Evolutionary conservation across 1,140 invertebrate species (phyloP).

Genomic region (Drosophila grimshawi): DNA sequence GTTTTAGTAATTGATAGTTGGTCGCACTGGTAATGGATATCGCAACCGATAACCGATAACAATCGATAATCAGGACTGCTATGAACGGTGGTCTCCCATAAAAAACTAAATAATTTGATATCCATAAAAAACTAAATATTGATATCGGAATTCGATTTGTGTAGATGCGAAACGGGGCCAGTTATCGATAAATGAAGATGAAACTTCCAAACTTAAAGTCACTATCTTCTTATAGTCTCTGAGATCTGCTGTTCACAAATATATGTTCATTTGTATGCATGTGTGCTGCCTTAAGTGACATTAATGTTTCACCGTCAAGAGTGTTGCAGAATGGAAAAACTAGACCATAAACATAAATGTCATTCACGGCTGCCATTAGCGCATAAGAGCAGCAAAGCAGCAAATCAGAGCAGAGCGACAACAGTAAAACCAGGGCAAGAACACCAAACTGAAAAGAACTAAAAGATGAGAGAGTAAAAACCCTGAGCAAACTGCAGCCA

Average conservation of each 20-base stretch:
- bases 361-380: constrained; percentile 71
- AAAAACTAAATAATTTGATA: too few relatives aligned
- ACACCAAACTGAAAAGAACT: constrained; percentile 13
- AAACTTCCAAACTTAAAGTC: too few relatives aligned
- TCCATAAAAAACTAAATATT: too few relatives aligned
- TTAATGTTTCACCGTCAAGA: constrained; percentile 16
- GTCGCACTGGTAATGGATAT: too few relatives aligned
- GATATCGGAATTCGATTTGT: too few relatives aligned
- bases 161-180: too few relatives aligned
- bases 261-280: constrained; percentile 9
- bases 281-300: constrained; percentile 21
- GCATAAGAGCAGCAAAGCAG: constrained; percentile 33
- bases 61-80: too few relatives aligned
- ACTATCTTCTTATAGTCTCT: too few relatives aligned
- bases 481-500: constrained; percentile 55
- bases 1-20: too few relatives aligned
- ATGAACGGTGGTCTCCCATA: too few relatives aligned
- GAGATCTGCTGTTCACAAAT: neutral
- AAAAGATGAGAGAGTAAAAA: constrained; percentile 19
- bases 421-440: constrained; percentile 61
- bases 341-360: constrained; percentile 75
- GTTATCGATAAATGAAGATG: too few relatives aligned
- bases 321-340: constrained; percentile 42
- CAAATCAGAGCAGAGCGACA: constrained; percentile 31
- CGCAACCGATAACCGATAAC: too few relatives aligned